Evolutionary conservation across 2,888 invertebrate species (phyloP), one percentile per base, ranked within the genome.

Genomic region (Drosophila maculinotata): DNA sequence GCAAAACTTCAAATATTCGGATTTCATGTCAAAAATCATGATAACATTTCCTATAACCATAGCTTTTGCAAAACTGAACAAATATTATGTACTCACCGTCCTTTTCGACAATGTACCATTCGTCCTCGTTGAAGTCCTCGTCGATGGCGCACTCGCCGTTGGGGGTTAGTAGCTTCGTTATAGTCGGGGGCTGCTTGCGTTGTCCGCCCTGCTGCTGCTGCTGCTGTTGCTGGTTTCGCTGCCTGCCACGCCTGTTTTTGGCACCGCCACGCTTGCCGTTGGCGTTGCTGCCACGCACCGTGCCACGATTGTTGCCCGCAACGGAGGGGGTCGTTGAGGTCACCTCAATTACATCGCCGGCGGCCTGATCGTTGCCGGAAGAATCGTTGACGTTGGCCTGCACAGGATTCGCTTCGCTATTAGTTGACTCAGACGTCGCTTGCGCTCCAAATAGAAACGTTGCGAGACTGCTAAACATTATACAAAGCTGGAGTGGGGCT

Each of bases 401-500:
- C 39, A 49, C 72, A 53, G 74, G 69, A 69, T 66, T 76, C 62
- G 69, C 72, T 66, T 72, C 74, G 44, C 35, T 65, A 73, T 54
- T 63, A 49, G 59, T 52, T 68, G 71, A 60, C 73, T 87, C 86
- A 79, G 87, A 83, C 78, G 89, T 89, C 59, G 86, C 76, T 81
- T 69, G 81, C 85, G 90, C 90, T 89, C 92, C 92, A 90, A 92
- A 91, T 79, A 92, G 88, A 91, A 93, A 94, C 89, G 92, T 93
- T 88, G 93, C 93, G 90, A 94, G 92, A 90, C 92, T 93, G 91
- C 93, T 93, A 91, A 94, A 93, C 94, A 94, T 94, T 92, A 91
- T 92, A 91, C 77, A 63, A 67, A 52, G 54, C 59, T 75, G 39
- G 36, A 33, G 31, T n/a, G 20, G 44, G 44, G 39, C 38, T 57